Base-by-base conservation (phyloP, 1,140 invertebrate species). In the Contarinia nasturtii region DNA sequence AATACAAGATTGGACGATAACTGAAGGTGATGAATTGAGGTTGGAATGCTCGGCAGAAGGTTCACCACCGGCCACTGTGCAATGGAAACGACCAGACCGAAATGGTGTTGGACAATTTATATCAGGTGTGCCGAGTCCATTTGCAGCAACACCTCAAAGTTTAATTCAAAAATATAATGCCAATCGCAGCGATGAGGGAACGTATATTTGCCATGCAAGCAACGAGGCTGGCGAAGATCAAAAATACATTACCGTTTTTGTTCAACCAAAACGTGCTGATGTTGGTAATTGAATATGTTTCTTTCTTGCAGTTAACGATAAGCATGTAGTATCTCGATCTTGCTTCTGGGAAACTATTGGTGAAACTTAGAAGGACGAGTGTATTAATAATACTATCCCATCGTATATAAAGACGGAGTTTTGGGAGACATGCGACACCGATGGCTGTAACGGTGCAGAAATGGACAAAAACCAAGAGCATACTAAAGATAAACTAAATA, bases 31-130 rank as follows among this genome's bases (percentile, higher is more conserved):
- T 46, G 67, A 67, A 42, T 66, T 89, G 0, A 63, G 67, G 27
- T 55, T 90, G 4, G 70, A 76, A 45, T 94, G 91, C 60, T 66
- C 70, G 2, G 87, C 79, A 1, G 73, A 67, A 44, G 90, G 89
- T 14, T 71, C 75, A 48, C 89, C 89, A 0, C 66, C 71, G 41
- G 88, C 89, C 0, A 67, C 62, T 27, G 80, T 93, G 0, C 59
- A 65, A 5, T 89, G 86, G 86, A 38, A 48, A 14, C 2, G 14
- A 14, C 47, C 41, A 37, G 27, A 10, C 27, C n/a, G 14, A 37
- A 27, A 27, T 27, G 27, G 27, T 27, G 10, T 27, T 3, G 27
- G 10, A 3, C 33, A 18, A 36, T 3, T 14, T 2, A 5, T 2
- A 37, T 15, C n/a, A 22, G 18, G 17, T 22, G 18, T n/a, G 8